phyloP scores from a whole-genome alignment of 2,888 invertebrate species.

The Timema cristinae region DNA sequence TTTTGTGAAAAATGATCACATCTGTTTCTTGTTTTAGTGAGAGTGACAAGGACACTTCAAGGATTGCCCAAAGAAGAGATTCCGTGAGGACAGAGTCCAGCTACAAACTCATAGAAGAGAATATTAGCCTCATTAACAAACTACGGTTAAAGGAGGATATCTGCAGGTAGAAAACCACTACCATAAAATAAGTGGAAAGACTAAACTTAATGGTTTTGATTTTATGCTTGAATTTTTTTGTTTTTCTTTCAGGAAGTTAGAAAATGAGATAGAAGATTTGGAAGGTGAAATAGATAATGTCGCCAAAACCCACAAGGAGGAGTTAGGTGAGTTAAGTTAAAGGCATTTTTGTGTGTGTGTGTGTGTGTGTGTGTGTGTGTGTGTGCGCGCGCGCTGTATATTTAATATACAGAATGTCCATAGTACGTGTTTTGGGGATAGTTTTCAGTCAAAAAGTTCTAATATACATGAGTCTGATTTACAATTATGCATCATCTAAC shows the following conservation, averaged over 20 bases:
- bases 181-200: background rate
- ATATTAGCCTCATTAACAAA: conserved; percentile 45
- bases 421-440: no score
- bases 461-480: no score
- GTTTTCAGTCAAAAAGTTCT: no score
- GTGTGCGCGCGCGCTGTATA: background rate
- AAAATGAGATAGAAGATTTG: conserved; percentile 41
- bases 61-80: conserved; percentile 30
- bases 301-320: conserved; percentile 35
- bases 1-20: background rate
- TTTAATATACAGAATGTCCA: no score
- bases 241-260: conserved; percentile 39
- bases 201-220: conserved; percentile 1
- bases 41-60: conserved; percentile 37
- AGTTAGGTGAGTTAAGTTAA: conserved; percentile 32
- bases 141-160: conserved; percentile 47
- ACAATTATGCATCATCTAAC: no score
- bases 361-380: background rate
- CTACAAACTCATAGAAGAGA: conserved; percentile 49
- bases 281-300: conserved; percentile 41
- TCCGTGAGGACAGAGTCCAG: conserved; percentile 44
- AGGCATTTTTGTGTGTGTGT: no score
- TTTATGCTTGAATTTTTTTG: background rate
- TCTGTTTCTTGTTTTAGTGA: conserved; percentile 39
- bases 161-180: conserved; percentile 37